Base-by-base conservation (phyloP, 1,140 invertebrate genomes). In the Drosophila punjabiensis region DNA sequence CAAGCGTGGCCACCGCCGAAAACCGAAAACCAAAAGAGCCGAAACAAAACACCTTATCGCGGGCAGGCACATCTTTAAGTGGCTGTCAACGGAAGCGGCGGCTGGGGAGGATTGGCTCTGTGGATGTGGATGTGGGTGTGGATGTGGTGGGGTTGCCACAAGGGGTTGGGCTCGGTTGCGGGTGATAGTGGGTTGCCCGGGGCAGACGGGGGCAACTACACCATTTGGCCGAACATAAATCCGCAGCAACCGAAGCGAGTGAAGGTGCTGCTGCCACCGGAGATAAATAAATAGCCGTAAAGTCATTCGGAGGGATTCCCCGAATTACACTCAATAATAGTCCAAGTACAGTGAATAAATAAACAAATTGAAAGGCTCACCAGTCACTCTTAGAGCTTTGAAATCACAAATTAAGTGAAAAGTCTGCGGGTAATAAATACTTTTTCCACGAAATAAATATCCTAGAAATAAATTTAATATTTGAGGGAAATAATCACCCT, bases 31-130 rank as follows among this genome's bases (percentile, higher is more conserved):
- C 59, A 24, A 35, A 33, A 66, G 50, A 74, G 53, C 71, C 80
- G 81, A 89, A 90, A 85, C 82, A 85, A 90, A 82, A 90, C 82
- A 90, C 82, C 89, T 89, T 92, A 92, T 92, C 89, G 83, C 75
- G 56, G 56, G 32, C 73, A 81, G 82, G 78, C 74, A 85, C 84
- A 92, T 92, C 89, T 90, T 92, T 81, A 92, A 92, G 90, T 89
- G 85, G 81, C 89, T 92, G 89, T 92, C 89, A 92, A 84, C 85
- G 80, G 68, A 73, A 65, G 62, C 58, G 48, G 41, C 58, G 39
- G 39, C 18, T 43, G 55, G 56, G 30, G 37, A 24, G 14, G 48
- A 50, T 50, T 50, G 53, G 53, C 33, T 56, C 18, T 37, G 14
- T 16, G 10, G 48, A 16, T 50, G 43, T 24, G 24, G 48, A 16